phyloP scores from a whole-genome alignment of 2,113 vertebrate species.

The Chloropsis hardwickii region DNA sequence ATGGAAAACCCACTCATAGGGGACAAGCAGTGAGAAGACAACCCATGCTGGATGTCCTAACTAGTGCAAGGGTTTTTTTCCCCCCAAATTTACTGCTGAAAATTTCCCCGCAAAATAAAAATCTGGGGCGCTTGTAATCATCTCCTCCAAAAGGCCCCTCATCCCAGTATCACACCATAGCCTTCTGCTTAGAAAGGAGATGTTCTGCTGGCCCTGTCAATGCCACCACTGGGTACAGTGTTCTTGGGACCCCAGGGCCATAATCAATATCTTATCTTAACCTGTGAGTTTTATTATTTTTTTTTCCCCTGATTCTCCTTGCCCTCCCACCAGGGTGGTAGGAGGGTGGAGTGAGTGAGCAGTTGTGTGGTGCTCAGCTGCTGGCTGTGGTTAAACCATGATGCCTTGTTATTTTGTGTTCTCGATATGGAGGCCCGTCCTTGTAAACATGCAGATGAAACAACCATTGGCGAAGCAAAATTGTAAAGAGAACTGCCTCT shows the following conservation, averaged over 20 bases:
- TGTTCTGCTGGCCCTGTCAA: background rate
- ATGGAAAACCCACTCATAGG: constrained; percentile 78
- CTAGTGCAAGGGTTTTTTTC: fast-evolving
- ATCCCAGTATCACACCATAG: background rate
- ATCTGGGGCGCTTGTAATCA: too few relatives aligned
- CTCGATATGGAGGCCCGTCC: background rate
- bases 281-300: background rate
- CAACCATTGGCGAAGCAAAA: background rate
- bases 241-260: background rate
- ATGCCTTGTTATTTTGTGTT: background rate
- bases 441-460: background rate
- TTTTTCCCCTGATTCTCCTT: background rate
- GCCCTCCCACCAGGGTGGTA: background rate
- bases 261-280: background rate
- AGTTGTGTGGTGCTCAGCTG: background rate
- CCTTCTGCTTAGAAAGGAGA: background rate
- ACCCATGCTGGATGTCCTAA: fast-evolving
- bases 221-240: background rate
- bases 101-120: background rate
- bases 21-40: background rate
- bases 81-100: background rate
- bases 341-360: background rate
- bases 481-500: background rate
- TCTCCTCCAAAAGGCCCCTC: fast-evolving
- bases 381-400: background rate